These are phyloP conservation scores for Varroa destructor DNA, from an alignment of 1,140 invertebrate genomes.

Conservation along the genomic window DNA sequence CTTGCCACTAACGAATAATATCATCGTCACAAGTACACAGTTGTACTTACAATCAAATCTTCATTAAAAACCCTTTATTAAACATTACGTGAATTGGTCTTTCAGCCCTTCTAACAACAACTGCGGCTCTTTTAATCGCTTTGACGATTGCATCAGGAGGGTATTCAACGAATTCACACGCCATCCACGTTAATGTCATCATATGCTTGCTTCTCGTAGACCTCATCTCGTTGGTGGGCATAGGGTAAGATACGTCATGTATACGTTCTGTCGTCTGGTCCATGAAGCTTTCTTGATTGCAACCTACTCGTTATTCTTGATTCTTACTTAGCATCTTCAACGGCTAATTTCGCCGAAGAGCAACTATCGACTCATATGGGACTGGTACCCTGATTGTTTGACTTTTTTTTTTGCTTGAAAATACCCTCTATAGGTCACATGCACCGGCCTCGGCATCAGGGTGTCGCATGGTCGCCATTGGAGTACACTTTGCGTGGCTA, in stretches of 20 bases:
- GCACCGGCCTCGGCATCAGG: slow-evolving; percentile 48
- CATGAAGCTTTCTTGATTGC: slow-evolving; percentile 38
- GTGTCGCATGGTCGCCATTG: slow-evolving; percentile 79
- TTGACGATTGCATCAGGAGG: slow-evolving; percentile 39
- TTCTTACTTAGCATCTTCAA: too few relatives aligned
- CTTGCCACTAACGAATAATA: too few relatives aligned
- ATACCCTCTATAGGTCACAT: slow-evolving; percentile 11
- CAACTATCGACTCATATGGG: too few relatives aligned
- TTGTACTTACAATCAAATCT: background rate
- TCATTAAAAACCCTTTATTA: background rate
- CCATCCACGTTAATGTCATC: slow-evolving; percentile 81
- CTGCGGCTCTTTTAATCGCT: background rate
- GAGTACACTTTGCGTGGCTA: slow-evolving; percentile 81
- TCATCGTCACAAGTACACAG: too few relatives aligned
- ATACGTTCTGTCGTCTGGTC: slow-evolving; percentile 44
- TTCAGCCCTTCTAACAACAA: slow-evolving; percentile 5
- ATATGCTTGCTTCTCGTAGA: slow-evolving; percentile 72
- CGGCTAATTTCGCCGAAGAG: too few relatives aligned
- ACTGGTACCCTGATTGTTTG: too few relatives aligned
- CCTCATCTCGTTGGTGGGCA: slow-evolving; percentile 62
- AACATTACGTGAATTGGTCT: background rate
- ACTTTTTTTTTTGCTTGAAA: background rate
- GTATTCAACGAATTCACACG: slow-evolving; percentile 73
- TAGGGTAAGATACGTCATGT: background rate
- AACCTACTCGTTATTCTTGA: too few relatives aligned